A percentile compares a stretch with the other conserved stretches of the same genome.
These are phyloP conservation scores for Sylvicola fuscatus DNA, from an alignment of 2,888 invertebrate species.

Conservation along the genomic window DNA sequence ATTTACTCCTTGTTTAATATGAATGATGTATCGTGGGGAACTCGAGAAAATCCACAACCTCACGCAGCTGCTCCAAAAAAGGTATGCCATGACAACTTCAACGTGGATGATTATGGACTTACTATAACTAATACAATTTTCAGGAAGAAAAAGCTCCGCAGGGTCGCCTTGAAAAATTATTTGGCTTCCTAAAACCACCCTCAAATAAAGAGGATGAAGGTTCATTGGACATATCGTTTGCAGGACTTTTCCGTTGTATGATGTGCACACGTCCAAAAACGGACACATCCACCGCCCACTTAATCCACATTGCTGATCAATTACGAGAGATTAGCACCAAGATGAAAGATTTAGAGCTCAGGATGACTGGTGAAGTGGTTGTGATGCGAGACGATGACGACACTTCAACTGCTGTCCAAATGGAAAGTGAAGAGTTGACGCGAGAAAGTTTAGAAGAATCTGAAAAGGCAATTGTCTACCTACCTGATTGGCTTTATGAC, in stretches of 20 bases:
- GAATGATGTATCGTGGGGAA: conserved; percentile 89
- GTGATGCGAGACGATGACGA: conserved; percentile 4
- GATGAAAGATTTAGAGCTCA: conserved; percentile 26
- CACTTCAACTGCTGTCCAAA: background rate
- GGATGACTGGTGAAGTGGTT: conserved; percentile 7
- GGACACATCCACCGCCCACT: conserved; percentile 23
- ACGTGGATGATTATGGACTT: too few species aligned
- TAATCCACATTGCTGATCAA: conserved; percentile 23
- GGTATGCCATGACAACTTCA: too few species aligned
- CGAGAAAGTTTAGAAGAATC: background rate
- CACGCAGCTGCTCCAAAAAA: conserved; percentile 5
- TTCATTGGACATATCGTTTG: conserved; percentile 29
- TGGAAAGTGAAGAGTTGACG: too few species aligned
- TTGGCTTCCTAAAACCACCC: conserved; percentile 16
- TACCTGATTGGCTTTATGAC: conserved; percentile 45
- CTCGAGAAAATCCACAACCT: conserved; percentile 45
- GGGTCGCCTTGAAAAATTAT: conserved; percentile 9
- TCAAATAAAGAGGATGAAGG: conserved; percentile 24
- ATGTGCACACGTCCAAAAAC: conserved; percentile 28
- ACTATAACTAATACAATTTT: conserved; percentile 5
- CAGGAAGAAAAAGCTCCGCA: conserved; percentile 4
- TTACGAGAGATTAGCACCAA: conserved; percentile 24
- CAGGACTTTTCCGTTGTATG: conserved; percentile 32
- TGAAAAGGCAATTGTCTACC: conserved; percentile 9
- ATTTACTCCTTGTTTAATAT: conserved; percentile 85